Evolutionary conservation across 2,113 vertebrate genomes (phyloP).

Genomic region (Macaca nemestrina): DNA sequence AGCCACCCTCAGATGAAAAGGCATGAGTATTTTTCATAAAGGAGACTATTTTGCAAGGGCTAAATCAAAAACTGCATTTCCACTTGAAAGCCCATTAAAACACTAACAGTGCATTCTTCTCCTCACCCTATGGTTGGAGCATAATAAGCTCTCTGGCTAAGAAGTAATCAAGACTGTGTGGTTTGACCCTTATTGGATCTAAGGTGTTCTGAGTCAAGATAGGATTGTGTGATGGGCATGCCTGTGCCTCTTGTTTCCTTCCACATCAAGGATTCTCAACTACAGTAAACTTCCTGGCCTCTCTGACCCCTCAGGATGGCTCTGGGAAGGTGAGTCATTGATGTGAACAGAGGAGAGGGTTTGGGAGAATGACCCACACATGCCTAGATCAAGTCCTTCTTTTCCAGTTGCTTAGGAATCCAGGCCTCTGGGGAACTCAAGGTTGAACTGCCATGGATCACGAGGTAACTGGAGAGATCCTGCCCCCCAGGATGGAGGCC

Average conservation of each 20-base stretch:
- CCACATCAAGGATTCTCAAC: background rate
- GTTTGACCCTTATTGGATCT: background rate
- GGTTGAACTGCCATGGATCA: too few species aligned
- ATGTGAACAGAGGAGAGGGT: background rate
- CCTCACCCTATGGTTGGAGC: background rate
- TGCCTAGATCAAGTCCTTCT: background rate
- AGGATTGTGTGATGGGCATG: rapidly evolving
- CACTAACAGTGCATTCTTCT: background rate
- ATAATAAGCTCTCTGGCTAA: background rate
- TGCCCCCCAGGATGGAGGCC: background rate
- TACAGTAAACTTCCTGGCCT: background rate
- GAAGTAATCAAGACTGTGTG: background rate
- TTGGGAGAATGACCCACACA: background rate
- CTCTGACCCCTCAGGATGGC: rapidly evolving
- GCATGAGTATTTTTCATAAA: background rate
- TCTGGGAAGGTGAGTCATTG: background rate
- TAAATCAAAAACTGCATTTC: background rate
- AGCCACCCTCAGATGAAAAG: background rate
- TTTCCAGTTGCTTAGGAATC: background rate
- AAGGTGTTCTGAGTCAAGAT: background rate
- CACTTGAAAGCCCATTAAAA: background rate
- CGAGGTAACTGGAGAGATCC: too few species aligned
- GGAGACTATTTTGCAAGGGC: background rate
- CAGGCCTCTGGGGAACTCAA: background rate
- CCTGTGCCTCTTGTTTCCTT: background rate